phyloP scores from a whole-genome alignment of 2,113 vertebrate genomes.

The human (Homo sapiens) region DNA sequence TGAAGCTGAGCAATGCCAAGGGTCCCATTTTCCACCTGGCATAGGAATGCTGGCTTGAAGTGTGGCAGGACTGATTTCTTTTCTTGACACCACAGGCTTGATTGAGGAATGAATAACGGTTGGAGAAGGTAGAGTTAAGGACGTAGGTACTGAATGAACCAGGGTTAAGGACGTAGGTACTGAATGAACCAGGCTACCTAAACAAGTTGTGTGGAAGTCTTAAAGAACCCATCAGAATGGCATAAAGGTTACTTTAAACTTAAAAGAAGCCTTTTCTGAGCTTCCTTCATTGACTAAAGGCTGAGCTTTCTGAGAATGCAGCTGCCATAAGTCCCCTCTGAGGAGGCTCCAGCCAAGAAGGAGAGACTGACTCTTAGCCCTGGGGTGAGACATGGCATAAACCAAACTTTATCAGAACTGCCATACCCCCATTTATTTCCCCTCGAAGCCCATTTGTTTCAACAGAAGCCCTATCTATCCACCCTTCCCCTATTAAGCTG shows the following conservation, averaged over 20 bases:
- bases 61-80: not conserved
- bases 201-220: not conserved
- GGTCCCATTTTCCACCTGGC: too few relatives aligned
- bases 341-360: not conserved
- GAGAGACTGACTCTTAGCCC: not conserved
- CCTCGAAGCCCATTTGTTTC: not conserved
- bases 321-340: not conserved
- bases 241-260: not conserved
- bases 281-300: not conserved
- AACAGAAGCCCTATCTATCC: accelerated
- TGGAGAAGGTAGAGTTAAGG: not conserved
- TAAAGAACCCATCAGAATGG: not conserved
- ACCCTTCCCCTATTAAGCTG: not conserved
- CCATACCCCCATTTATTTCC: not conserved
- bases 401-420: not conserved
- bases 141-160: not conserved
- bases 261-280: not conserved
- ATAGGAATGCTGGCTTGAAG: not conserved
- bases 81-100: not conserved
- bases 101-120: not conserved
- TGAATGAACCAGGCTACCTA: not conserved
- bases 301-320: not conserved
- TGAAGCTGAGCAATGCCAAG: accelerated
- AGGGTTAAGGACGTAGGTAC: not conserved
- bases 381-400: not conserved